A percentile compares a stretch with the other conserved stretches of the same genome.
phyloP scores from a whole-genome alignment of 2,797 vertebrate species.

The Chaunax sp. region DNA sequence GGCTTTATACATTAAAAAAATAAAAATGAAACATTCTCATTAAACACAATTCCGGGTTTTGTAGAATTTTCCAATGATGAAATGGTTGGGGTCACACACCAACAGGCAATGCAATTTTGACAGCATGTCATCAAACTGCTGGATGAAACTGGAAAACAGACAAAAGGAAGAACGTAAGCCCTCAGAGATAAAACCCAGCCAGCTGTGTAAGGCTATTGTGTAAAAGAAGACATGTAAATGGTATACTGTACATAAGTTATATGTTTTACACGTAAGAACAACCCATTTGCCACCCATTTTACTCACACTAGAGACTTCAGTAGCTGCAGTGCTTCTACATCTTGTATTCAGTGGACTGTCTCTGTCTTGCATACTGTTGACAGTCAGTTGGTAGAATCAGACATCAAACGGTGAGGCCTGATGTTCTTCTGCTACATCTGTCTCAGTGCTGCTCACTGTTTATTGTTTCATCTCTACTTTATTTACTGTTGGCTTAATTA shows the following conservation, averaged over 20 bases:
- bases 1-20: too few relatives aligned
- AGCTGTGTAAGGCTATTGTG: not conserved
- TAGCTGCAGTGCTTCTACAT: slow-evolving; percentile 56
- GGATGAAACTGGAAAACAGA: slow-evolving; percentile 10
- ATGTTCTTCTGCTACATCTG: slow-evolving; percentile 72
- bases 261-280: not conserved
- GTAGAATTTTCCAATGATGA: not conserved
- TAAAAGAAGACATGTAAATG: not conserved
- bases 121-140: slow-evolving; percentile 6
- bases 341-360: slow-evolving; percentile 40
- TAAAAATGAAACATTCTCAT: not conserved
- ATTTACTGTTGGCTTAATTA: slow-evolving; percentile 80
- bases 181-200: not conserved
- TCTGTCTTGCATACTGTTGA: slow-evolving; percentile 58
- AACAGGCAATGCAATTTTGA: not conserved
- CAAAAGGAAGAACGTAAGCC: not conserved
- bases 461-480: slow-evolving; percentile 80
- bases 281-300: not conserved
- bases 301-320: slow-evolving; percentile 40
- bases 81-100: not conserved
- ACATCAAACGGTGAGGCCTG: slow-evolving; percentile 71
- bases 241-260: too few relatives aligned
- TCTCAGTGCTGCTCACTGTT: slow-evolving; percentile 72
- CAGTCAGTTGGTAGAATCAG: slow-evolving; percentile 64
- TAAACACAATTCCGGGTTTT: not conserved